A percentile compares a stretch with the other conserved stretches of the same genome.
Conservation (phyloP, 2,113 vertebrate species). For the Ailuropoda melanoleuca region DNA sequence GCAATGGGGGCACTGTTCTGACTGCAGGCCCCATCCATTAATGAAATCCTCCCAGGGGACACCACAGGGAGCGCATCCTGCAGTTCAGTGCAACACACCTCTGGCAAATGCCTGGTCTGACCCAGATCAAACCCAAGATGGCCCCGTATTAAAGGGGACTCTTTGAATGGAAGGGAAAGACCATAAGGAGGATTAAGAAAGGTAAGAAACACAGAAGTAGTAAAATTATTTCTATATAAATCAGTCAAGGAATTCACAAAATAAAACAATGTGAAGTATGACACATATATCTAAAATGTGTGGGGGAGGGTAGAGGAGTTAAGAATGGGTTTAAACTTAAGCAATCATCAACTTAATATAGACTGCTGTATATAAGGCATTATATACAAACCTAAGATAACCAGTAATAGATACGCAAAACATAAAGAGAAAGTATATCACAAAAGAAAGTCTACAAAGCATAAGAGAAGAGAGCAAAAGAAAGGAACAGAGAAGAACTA, state of each 20-base stretch:
- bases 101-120: not conserved
- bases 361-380: not conserved
- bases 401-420: not conserved
- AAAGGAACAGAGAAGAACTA: not conserved
- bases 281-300: not conserved
- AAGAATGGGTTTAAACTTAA: not conserved
- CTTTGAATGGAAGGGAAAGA: not conserved
- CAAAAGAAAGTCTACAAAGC: not conserved
- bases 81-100: not conserved
- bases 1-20: not conserved
- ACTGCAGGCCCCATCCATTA: not conserved
- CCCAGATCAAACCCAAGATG: not conserved
- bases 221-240: not conserved
- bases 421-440: not conserved
- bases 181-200: not conserved
- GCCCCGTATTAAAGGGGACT: not conserved
- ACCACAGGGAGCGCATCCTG: not conserved
- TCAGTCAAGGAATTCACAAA: not conserved
- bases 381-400: not conserved
- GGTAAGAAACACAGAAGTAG: not conserved
- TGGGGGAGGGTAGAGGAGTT: not conserved
- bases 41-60: not conserved
- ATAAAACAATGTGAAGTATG: not conserved
- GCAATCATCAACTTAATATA: not conserved
- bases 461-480: not conserved